Evolutionary conservation across 1,140 invertebrate genomes (phyloP).

Genomic region (Rhagoletis zephyria): DNA sequence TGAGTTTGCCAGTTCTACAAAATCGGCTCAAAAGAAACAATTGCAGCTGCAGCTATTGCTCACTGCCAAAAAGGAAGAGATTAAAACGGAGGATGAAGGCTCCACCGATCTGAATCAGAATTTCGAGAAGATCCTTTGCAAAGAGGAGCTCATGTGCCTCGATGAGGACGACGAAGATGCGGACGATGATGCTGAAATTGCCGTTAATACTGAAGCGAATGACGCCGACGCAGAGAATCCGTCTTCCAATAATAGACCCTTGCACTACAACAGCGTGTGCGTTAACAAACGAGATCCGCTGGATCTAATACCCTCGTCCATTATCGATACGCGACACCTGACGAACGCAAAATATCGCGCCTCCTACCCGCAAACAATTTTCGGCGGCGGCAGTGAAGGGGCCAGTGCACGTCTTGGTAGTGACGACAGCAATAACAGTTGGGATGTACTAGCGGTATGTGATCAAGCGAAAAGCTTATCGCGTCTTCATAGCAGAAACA

Average conservation of each 20-base stretch:
- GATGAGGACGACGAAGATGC: conserved; percentile 65
- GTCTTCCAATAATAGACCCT: conserved; percentile 64
- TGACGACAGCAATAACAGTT: conserved; percentile 59
- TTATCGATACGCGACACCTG: conserved; percentile 55
- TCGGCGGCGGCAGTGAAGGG: conserved; percentile 59
- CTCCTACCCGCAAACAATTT: conserved; percentile 28
- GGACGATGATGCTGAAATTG: conserved; percentile 53
- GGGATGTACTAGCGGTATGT: conserved; percentile 55
- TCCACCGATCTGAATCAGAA: conserved; percentile 72
- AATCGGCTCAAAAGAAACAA: conserved; percentile 55
- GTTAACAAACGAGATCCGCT: conserved; percentile 62
- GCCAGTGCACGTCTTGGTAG: background rate
- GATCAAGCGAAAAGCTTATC: background rate
- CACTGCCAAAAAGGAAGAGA: conserved; percentile 65
- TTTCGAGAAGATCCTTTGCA: conserved; percentile 72
- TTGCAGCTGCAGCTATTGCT: conserved; percentile 61
- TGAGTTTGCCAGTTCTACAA: conserved; percentile 62
- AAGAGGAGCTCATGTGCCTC: conserved; percentile 70
- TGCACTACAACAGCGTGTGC: conserved; percentile 28
- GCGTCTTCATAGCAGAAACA: conserved; percentile 52
- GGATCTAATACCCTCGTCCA: conserved; percentile 65
- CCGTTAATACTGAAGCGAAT: conserved; percentile 54
- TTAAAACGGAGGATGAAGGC: conserved; percentile 64
- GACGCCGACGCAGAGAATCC: conserved; percentile 64
- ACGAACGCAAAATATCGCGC: conserved; percentile 64